Conservation (phyloP, 2,888 invertebrate genomes). For the Minunthozetes semirufus region DNA sequence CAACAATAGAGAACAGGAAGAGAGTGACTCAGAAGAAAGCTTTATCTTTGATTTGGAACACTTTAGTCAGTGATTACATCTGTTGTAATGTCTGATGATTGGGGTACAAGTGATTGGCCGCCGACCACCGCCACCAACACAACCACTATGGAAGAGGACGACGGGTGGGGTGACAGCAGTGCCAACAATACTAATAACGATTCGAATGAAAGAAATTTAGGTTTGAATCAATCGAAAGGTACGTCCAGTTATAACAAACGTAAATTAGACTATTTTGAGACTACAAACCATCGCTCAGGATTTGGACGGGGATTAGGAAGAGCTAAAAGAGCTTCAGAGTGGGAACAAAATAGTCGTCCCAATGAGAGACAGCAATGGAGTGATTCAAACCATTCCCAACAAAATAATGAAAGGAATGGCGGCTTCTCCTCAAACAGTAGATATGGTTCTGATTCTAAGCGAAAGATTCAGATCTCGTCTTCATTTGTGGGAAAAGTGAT, state of each 20-base stretch:
- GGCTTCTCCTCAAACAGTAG: background rate
- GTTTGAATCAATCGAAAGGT: slow-evolving; percentile 15
- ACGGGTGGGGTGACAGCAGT: background rate
- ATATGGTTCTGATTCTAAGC: background rate
- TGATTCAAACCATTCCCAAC: background rate
- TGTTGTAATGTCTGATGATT: background rate
- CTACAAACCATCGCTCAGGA: slow-evolving; percentile 9
- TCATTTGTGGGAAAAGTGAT: slow-evolving; percentile 48
- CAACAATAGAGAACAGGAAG: background rate
- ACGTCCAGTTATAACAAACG: background rate
- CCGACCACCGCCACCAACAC: background rate
- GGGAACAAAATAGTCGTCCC: background rate
- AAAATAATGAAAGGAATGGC: background rate
- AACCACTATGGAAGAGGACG: background rate
- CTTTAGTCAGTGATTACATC: background rate
- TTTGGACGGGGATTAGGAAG: slow-evolving; percentile 16
- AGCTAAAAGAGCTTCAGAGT: background rate
- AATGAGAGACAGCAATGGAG: background rate
- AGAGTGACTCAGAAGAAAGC: background rate
- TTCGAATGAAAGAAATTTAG: too few species aligned
- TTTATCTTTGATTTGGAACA: slow-evolving; percentile 11
- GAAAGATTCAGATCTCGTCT: slow-evolving; percentile 10
- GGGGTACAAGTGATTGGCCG: background rate
- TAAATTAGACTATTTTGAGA: background rate
- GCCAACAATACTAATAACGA: background rate